Base-by-base conservation (phyloP, 2,113 vertebrate species). In the Coryphaenoides rupestris region DNA sequence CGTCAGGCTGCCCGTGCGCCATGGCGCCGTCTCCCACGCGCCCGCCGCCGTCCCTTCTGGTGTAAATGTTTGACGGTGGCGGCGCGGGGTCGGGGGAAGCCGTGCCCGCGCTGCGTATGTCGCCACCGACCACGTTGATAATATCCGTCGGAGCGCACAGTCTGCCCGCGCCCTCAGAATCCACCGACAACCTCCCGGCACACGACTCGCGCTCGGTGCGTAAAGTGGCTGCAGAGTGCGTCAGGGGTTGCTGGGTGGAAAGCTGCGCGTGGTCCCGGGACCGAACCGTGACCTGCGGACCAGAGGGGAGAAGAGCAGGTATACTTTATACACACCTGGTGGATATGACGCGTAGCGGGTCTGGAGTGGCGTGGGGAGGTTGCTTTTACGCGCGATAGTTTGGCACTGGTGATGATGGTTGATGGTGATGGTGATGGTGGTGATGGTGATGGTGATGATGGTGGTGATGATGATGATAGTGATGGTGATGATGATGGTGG, bases 181-280 rank as follows among this genome's bases (percentile, higher is more conserved):
- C 94, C 70, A 95, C 92, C 65, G 93, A 96, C 76, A 96, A 94
- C 75, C 90, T 94, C 62, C 94, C 95, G 80, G 92, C 93, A 76
- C 95, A 95, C 69, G 93, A 88, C 78, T 95, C 88, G n/a, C 93
- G 89, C 74, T 92, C 91, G 63, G 89, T 88, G 81, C 92, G 89
- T 66, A 84, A 81, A 68, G 90, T 77, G 21, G 86, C 80, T 55
- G 86, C 86, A 52, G 77, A 79, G 2, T 90, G 90, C 12, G 90
- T 84, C 81, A 93, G 89, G 75, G 3, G 15, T 3, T 2, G 46
- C 46, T 3, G 15, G 46, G 46, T 26, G 24, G 24, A 26, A 6
- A 26, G 3, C 24, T 26, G 24, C 24, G 24, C 24, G 24, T 26
- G 24, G 24, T 26, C 24, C 24, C 24, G 24, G 3, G 24, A 26